A percentile compares a stretch with the other conserved stretches of the same genome.
phyloP scores from a whole-genome alignment of 2,888 invertebrate species.

The Synanthedon tipuliformis region DNA sequence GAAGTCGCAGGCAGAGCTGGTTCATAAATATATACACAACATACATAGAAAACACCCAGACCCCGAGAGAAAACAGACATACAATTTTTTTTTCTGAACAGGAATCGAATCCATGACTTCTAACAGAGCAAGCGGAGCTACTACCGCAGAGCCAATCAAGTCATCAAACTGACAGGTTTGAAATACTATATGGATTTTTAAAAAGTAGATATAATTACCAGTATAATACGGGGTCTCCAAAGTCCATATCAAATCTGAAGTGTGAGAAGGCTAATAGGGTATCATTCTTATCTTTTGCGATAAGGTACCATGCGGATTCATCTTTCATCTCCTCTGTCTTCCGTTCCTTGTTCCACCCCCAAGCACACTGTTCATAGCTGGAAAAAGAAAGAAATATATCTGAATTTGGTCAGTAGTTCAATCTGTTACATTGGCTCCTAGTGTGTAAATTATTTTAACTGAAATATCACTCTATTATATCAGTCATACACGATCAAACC shows the following conservation, averaged over 20 bases:
- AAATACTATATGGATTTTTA: neutral
- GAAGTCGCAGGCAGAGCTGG: no score
- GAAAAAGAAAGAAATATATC: constrained; percentile 5
- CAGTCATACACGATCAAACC: no score
- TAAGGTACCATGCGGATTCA: constrained; percentile 78
- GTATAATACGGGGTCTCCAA: constrained; percentile 80
- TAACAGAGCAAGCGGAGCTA: no score
- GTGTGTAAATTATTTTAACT: no score
- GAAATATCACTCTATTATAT: no score
- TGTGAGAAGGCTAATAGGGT: constrained; percentile 79
- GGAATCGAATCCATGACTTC: no score
- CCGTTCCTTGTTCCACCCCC: constrained; percentile 83
- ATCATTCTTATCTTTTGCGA: constrained; percentile 67
- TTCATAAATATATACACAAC: no score
- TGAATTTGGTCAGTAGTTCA: neutral
- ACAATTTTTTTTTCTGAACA: no score
- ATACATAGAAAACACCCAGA: no score
- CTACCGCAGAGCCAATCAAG: no score
- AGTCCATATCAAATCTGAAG: constrained; percentile 87
- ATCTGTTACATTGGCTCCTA: neutral
- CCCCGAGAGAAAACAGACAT: no score
- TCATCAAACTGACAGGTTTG: neutral
- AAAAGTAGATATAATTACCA: constrained; percentile 63
- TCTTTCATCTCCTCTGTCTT: constrained; percentile 81
- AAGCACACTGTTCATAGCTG: constrained; percentile 79